Conservation (phyloP, 1,140 invertebrate genomes). For the Popillia japonica region DNA sequence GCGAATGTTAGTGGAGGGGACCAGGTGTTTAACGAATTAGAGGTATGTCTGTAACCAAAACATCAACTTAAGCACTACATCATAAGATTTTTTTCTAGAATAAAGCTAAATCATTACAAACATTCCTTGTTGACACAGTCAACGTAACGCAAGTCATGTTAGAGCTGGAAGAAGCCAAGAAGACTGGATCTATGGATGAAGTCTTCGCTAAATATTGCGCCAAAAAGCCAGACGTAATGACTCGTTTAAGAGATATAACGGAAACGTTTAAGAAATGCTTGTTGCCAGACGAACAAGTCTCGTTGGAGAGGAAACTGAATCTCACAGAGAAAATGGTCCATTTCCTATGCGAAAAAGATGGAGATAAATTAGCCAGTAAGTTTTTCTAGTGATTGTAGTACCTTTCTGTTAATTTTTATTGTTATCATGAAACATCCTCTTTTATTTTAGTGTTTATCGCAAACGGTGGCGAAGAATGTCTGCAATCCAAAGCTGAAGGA, state of each 20-base stretch:
- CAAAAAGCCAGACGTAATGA: constrained; percentile 66
- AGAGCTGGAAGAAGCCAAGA: constrained; percentile 69
- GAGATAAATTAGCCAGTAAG: constrained; percentile 81
- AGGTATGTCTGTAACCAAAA: too few species aligned
- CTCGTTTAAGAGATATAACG: constrained; percentile 70
- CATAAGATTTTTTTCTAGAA: not conserved
- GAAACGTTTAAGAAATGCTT: constrained; percentile 70
- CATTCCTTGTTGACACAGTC: constrained; percentile 49
- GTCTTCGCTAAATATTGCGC: constrained; percentile 76
- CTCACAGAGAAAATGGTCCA: constrained; percentile 71
- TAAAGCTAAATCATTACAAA: not conserved
- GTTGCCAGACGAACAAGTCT: constrained; percentile 66
- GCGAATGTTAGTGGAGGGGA: not conserved
- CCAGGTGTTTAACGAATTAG: not conserved
- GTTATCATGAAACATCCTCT: too few species aligned
- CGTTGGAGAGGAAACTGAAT: constrained; percentile 67
- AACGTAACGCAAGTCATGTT: constrained; percentile 52
- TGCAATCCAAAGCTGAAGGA: constrained; percentile 44
- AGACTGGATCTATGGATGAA: constrained; percentile 65
- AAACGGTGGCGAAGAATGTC: constrained; percentile 53
- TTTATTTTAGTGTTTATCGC: constrained; percentile 56
- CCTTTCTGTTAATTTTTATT: not conserved
- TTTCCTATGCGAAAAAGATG: constrained; percentile 80
- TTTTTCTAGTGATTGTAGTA: constrained; percentile 46
- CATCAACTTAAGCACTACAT: too few species aligned